These are phyloP conservation scores for Eugnorisma glareosa DNA, from an alignment of 2,888 invertebrate genomes.

Conservation along the genomic window DNA sequence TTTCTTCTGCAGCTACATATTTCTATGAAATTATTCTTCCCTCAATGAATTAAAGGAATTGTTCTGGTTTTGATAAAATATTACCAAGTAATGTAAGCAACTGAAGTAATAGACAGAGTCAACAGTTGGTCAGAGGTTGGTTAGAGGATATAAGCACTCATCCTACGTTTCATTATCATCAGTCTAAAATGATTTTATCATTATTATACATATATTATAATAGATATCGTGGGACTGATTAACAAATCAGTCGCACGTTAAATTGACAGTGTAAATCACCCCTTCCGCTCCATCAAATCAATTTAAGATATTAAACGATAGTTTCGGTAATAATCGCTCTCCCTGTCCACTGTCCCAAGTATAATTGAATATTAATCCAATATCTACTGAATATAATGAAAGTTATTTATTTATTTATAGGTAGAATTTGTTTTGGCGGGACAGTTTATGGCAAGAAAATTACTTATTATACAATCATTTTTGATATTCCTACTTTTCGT, in stretches of 20 bases:
- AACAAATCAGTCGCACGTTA: not conserved
- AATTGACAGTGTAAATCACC: not conserved
- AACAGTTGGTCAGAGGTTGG: not conserved
- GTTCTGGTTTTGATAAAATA: not conserved
- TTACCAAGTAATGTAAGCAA: too few relatives aligned
- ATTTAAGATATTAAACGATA: not conserved
- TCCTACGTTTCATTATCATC: not conserved
- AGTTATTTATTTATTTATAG: not conserved
- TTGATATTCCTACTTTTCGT: not conserved
- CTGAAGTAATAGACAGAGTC: not conserved
- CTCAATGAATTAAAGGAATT: not conserved
- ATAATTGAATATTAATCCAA: conserved; percentile 15
- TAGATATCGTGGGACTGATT: not conserved
- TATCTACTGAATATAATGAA: conserved; percentile 11
- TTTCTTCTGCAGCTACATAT: not conserved
- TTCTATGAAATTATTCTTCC: not conserved
- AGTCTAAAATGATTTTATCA: too few relatives aligned
- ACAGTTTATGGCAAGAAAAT: conserved; percentile 1
- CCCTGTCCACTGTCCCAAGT: not conserved
- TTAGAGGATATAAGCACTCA: not conserved
- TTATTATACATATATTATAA: too few relatives aligned
- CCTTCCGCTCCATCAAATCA: not conserved
- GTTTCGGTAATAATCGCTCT: not conserved
- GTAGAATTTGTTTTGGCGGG: conserved; percentile 1
- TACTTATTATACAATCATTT: not conserved